Percentiles rank a stretch among this genome's conserved stretches.
Conservation (phyloP, 2,113 vertebrate species). For the Oncorhynchus mykiss region DNA sequence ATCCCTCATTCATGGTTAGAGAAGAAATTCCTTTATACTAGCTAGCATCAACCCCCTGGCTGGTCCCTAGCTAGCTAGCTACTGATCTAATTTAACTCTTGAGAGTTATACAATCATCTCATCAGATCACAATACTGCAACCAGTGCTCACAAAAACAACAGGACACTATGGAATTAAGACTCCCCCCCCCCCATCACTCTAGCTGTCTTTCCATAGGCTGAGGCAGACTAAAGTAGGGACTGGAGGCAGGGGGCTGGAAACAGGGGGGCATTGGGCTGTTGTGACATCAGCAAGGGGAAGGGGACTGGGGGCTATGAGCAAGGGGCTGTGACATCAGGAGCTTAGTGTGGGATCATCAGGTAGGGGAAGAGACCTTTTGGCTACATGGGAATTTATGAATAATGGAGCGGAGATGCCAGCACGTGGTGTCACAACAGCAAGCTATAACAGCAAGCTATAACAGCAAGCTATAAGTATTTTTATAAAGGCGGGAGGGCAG, state of each 20-base stretch:
- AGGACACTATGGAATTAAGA: conserved; percentile 61
- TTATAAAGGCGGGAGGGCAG: conserved; percentile 29
- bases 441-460: neutral
- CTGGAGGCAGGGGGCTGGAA: neutral
- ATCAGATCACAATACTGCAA: conserved; percentile 64
- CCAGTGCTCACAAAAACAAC: conserved; percentile 55
- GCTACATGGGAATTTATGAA: conserved; percentile 51
- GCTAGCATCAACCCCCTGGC: no score
- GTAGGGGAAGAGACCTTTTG: conserved; percentile 40
- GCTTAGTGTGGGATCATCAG: conserved; percentile 47
- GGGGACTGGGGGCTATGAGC: no score
- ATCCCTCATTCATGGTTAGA: no score
- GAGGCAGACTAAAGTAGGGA: conserved; percentile 25
- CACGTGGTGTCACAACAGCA: neutral
- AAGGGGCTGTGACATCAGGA: conserved; percentile 59
- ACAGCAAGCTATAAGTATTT: conserved; percentile 13
- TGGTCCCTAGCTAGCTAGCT: conserved; percentile 10
- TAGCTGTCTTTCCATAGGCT: conserved; percentile 51
- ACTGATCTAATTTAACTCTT: neutral
- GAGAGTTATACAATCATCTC: conserved; percentile 51
- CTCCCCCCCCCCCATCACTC: conserved; percentile 2
- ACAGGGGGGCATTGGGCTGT: neutral
- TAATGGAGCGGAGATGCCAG: conserved; percentile 33
- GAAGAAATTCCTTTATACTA: no score
- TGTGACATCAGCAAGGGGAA: no score